These are phyloP conservation scores for Tribolium madens DNA, from an alignment of 1,140 invertebrate species.

Conservation along the genomic window DNA sequence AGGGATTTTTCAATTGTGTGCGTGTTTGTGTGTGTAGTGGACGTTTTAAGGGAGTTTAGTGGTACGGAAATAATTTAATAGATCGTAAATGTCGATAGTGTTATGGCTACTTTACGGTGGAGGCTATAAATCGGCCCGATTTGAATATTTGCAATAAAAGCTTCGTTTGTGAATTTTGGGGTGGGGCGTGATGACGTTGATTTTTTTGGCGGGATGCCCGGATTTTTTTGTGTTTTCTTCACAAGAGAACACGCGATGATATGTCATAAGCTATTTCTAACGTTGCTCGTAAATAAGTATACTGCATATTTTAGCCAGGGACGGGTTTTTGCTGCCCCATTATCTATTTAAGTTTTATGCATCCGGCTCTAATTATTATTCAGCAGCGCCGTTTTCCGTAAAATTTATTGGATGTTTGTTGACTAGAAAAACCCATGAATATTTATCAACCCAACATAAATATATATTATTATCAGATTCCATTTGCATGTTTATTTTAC, in stretches of 20 bases:
- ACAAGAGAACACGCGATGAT: conserved; percentile 34
- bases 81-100: conserved; percentile 38
- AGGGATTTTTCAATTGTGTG: too few species aligned
- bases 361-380: conserved; percentile 39
- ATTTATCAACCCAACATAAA: conserved; percentile 36
- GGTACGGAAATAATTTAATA: conserved; percentile 39
- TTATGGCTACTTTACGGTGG: conserved; percentile 38
- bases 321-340: conserved; percentile 37
- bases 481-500: conserved; percentile 39
- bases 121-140: conserved; percentile 33
- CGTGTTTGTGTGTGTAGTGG: not conserved
- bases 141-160: conserved; percentile 30
- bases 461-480: conserved; percentile 39
- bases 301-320: conserved; percentile 34
- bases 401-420: conserved; percentile 39
- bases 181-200: conserved; percentile 4
- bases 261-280: conserved; percentile 38
- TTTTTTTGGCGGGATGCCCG: conserved; percentile 26
- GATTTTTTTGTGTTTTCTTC: conserved; percentile 21
- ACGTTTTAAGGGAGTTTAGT: conserved; percentile 19
- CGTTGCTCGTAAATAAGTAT: conserved; percentile 26
- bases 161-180: conserved; percentile 30
- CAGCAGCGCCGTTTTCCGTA: conserved; percentile 36
- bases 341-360: conserved; percentile 39
- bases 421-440: conserved; percentile 35